phyloP scores from a whole-genome alignment of 2,113 vertebrate species.

The Pristiophorus japonicus region DNA sequence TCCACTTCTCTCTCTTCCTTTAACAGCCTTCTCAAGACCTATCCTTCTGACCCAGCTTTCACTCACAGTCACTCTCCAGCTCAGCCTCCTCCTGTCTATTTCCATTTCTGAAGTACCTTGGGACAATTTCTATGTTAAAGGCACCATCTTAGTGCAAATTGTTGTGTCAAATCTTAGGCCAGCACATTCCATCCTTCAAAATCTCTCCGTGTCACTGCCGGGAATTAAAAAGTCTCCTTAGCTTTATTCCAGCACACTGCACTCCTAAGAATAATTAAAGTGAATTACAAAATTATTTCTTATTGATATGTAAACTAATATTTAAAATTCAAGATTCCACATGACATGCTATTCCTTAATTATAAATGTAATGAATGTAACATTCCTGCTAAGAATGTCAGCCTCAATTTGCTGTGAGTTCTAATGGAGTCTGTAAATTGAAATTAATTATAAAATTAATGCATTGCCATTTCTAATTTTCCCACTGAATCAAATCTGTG shows the following conservation, averaged over 20 bases:
- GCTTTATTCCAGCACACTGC: neutral
- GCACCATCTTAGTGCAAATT: neutral
- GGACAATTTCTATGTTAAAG: neutral
- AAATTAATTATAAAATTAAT: neutral
- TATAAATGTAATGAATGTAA: neutral
- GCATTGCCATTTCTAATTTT: neutral
- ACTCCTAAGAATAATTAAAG: neutral
- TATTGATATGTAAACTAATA: neutral
- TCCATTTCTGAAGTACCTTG: neutral
- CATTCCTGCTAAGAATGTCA: neutral
- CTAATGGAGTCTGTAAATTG: neutral
- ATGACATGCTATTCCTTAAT: neutral
- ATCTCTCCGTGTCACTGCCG: neutral
- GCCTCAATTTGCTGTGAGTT: neutral
- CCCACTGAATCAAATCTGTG: neutral
- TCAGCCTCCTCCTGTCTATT: conserved; percentile 38
- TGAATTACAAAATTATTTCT: neutral
- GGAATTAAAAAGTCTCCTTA: neutral
- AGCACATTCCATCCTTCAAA: neutral
- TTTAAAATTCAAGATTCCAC: neutral
- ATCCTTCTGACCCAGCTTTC: neutral
- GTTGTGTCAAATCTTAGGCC: neutral
- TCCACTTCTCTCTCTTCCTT: neutral
- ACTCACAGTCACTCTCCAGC: conserved; percentile 38
- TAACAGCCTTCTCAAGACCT: neutral